Evolutionary conservation across 1,140 invertebrate genomes (phyloP).

Genomic region (Thaumatotibia leucotreta): DNA sequence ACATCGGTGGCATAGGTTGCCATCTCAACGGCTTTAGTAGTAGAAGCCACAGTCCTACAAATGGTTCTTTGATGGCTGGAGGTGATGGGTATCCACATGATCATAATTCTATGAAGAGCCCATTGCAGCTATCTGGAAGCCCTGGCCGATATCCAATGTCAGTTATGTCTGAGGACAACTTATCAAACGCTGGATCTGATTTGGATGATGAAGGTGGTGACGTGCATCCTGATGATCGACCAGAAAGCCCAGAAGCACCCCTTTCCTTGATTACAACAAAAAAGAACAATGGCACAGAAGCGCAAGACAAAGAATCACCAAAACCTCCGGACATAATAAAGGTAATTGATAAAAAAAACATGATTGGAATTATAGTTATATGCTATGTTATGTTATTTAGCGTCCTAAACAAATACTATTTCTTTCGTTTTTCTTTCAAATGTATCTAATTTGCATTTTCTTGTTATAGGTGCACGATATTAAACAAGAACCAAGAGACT

Average conservation of each 20-base stretch:
- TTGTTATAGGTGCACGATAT: constrained; percentile 68
- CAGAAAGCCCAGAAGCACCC: constrained; percentile 81
- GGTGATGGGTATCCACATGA: constrained; percentile 77
- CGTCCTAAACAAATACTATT: background rate
- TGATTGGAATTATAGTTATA: no score
- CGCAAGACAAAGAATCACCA: constrained; percentile 63
- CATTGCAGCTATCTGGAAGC: constrained; percentile 67
- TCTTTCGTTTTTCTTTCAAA: background rate
- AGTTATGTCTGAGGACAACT: constrained; percentile 78
- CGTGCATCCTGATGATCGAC: constrained; percentile 74
- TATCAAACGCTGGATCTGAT: constrained; percentile 79
- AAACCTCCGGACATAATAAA: constrained; percentile 74
- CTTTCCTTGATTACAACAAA: constrained; percentile 81
- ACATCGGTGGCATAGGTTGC: constrained; percentile 74
- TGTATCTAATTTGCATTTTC: constrained; percentile 17
- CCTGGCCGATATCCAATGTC: constrained; percentile 74
- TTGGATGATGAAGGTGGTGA: constrained; percentile 79
- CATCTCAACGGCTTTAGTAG: constrained; percentile 81
- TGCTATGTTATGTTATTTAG: no score
- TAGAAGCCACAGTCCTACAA: constrained; percentile 78
- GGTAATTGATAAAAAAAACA: constrained; percentile 37
- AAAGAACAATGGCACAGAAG: constrained; percentile 65
- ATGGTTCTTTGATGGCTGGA: constrained; percentile 75
- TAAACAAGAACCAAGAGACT: constrained; percentile 76
- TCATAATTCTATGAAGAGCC: constrained; percentile 75